A percentile compares a stretch with the other conserved stretches of the same genome.
Evolutionary conservation across 1,140 invertebrate species (phyloP).

Genomic region (Drosophila mojavensis): DNA sequence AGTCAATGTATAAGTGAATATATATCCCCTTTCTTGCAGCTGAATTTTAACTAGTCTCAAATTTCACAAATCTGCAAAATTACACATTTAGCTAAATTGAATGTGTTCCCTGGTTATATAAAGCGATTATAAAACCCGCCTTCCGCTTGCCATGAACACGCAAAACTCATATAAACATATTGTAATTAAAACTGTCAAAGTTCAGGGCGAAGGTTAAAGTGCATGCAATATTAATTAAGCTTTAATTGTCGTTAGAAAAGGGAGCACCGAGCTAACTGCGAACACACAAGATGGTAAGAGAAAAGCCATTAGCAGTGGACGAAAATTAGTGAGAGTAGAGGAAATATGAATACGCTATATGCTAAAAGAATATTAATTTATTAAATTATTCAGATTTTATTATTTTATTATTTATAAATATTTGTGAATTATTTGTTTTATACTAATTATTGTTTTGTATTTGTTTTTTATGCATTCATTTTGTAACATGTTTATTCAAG

Average conservation of each 20-base stretch:
- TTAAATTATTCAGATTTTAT: not conserved
- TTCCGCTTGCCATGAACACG: conserved; percentile 28
- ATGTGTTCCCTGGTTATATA: conserved; percentile 12
- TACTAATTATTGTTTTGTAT: too few relatives aligned
- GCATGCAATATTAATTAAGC: conserved; percentile 48
- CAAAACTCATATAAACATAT: conserved; percentile 28
- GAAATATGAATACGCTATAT: not conserved
- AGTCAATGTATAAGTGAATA: too few relatives aligned
- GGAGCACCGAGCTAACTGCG: not conserved
- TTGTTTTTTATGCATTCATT: not conserved
- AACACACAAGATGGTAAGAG: not conserved
- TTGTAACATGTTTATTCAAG: not conserved
- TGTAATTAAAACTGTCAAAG: conserved; percentile 40
- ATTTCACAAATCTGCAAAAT: not conserved
- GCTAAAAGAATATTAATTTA: too few relatives aligned
- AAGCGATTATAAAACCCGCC: conserved; percentile 30
- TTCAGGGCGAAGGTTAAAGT: conserved; percentile 53
- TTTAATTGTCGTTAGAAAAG: conserved; percentile 33
- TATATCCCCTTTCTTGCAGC: too few relatives aligned
- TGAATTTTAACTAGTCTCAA: not conserved
- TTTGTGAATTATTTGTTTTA: not conserved
- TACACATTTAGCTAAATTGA: conserved; percentile 14
- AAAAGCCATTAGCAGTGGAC: conserved; percentile 18
- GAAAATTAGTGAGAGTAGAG: not conserved
- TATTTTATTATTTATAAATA: not conserved